Conservation (phyloP, 1,140 invertebrate genomes). For the Euwallacea similis region DNA sequence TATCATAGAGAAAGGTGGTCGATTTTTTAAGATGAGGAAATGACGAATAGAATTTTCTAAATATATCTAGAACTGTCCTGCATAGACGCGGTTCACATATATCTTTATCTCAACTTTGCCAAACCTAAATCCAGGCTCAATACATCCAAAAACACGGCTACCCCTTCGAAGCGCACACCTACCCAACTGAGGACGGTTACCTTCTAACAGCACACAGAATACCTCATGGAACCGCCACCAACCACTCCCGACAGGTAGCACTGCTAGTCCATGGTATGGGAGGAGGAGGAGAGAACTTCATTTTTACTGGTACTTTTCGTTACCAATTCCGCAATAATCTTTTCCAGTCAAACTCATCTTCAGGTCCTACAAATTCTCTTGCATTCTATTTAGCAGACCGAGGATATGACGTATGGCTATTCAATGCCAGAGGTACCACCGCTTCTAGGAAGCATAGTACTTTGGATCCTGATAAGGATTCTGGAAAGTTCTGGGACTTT, state of each 20-base stretch:
- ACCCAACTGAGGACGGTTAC: constrained; percentile 65
- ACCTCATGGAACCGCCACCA: constrained; percentile 16
- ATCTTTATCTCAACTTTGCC: too few relatives aligned
- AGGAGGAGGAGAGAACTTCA: not conserved
- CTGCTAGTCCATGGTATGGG: constrained; percentile 9
- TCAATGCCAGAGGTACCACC: not conserved
- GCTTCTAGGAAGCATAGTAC: not conserved
- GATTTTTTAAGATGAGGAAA: too few relatives aligned
- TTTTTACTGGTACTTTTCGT: too few relatives aligned
- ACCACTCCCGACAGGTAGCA: constrained; percentile 8
- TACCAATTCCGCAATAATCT: not conserved
- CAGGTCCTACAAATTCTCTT: not conserved
- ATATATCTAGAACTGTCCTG: too few relatives aligned
- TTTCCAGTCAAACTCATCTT: not conserved
- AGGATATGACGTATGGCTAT: not conserved
- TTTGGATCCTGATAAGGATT: not conserved
- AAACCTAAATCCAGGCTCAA: not conserved
- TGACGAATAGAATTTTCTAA: too few relatives aligned
- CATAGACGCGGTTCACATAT: too few relatives aligned
- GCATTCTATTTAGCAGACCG: not conserved
- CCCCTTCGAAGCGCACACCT: constrained; percentile 64
- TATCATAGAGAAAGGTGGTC: too few relatives aligned
- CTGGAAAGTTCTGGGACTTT: not conserved
- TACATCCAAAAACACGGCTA: constrained; percentile 58
- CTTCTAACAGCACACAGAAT: constrained; percentile 31